Evolutionary conservation across 2,888 invertebrate genomes (phyloP).

Genomic region (Drosophila infuscata): DNA sequence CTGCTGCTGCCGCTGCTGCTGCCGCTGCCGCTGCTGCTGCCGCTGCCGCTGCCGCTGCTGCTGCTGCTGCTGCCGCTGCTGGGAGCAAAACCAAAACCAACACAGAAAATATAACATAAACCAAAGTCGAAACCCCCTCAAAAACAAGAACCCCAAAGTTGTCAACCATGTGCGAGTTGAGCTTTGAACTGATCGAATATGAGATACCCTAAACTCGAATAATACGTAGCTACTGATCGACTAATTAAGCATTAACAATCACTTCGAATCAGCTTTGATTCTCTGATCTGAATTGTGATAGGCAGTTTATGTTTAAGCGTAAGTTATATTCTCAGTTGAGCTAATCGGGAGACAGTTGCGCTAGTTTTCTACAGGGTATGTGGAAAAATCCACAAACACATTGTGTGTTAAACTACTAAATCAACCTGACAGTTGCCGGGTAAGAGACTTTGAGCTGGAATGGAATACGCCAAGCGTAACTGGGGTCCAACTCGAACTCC

Average conservation of each 20-base stretch:
- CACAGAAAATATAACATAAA: slow-evolving; percentile 24
- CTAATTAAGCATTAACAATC: not conserved
- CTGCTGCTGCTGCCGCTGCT: not conserved
- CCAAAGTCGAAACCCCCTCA: slow-evolving; percentile 22
- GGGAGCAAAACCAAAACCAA: slow-evolving; percentile 10
- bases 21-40: too few relatives aligned
- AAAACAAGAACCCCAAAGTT: slow-evolving; percentile 27
- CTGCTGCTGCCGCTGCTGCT: not conserved
- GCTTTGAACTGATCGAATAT: not conserved
- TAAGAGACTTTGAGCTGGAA: slow-evolving; percentile 35
- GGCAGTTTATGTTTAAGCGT: not conserved
- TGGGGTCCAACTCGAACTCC: slow-evolving; percentile 17
- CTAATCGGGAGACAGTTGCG: too few relatives aligned
- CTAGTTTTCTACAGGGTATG: slow-evolving; percentile 1
- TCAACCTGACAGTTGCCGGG: slow-evolving; percentile 37
- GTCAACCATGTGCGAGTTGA: slow-evolving; percentile 1
- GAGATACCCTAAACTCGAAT: slow-evolving; percentile 17
- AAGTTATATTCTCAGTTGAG: not conserved
- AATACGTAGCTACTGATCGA: not conserved
- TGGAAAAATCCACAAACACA: slow-evolving; percentile 75
- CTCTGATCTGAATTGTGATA: not conserved
- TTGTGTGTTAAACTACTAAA: slow-evolving; percentile 78
- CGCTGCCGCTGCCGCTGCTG: too few relatives aligned
- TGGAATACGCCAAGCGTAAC: slow-evolving; percentile 9
- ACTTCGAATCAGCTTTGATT: not conserved